Percentiles rank a stretch among this genome's conserved stretches.
phyloP scores from a whole-genome alignment of 2,113 vertebrate genomes.

The Xerus inauris region DNA sequence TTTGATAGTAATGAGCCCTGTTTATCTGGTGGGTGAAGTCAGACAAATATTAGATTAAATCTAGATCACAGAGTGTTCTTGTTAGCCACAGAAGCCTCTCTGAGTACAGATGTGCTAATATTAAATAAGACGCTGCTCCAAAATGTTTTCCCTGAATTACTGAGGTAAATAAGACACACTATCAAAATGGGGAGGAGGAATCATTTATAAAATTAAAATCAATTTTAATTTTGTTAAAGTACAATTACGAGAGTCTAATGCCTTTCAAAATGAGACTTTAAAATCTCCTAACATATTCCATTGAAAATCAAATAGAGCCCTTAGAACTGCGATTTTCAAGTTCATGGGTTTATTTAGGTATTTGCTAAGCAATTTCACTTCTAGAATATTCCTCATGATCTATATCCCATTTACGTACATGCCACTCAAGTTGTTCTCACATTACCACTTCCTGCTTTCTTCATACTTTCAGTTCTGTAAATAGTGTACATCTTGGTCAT shows the following conservation, averaged over 20 bases:
- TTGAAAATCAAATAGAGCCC: neutral
- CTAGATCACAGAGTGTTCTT: conserved; percentile 66
- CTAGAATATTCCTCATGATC: neutral
- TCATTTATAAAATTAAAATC: conserved; percentile 60
- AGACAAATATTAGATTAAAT: conserved; percentile 69
- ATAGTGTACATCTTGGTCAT: neutral
- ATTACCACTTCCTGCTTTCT: neutral
- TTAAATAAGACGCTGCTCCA: conserved; percentile 35
- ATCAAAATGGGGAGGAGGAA: conserved; percentile 13
- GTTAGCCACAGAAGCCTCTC: conserved; percentile 16
- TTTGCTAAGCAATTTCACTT: neutral
- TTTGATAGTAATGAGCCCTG: conserved; percentile 67
- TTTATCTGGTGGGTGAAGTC: conserved; percentile 36
- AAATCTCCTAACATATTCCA: neutral
- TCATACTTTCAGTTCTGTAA: neutral
- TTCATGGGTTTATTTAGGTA: neutral
- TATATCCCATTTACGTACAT: neutral
- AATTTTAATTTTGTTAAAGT: conserved; percentile 33
- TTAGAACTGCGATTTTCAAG: neutral
- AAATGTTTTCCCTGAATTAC: conserved; percentile 41
- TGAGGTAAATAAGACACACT: conserved; percentile 11
- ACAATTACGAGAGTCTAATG: neutral
- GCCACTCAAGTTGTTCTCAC: neutral
- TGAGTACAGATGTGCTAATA: conserved; percentile 51
- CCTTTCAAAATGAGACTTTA: conserved; percentile 37